Base-by-base conservation (phyloP, 1,140 invertebrate species). In the Argopecten irradians region DNA sequence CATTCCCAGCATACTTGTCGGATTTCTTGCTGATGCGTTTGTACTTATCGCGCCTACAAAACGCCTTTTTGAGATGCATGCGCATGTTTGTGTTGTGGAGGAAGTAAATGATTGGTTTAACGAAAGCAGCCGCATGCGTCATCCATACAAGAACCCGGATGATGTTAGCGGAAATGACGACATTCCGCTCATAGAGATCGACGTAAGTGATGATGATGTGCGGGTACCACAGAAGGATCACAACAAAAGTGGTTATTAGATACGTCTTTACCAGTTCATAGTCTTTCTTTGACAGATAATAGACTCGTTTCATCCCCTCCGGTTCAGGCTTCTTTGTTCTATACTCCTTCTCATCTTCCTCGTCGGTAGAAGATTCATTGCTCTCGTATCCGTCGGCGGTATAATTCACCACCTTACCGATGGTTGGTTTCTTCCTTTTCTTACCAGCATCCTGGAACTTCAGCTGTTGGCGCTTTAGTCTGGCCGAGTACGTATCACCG, bases 361-460 rank as follows among this genome's bases (percentile, higher is more conserved):
- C 89, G 32, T 92, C 91, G 36, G 87, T 89, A 2, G 90, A 91
- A 33, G 89, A 91, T 34, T 90, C 89, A 34, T 90, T 90, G 3
- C 82, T 39, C 19, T 85, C 86, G 82, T 90, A 90, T 34, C 88
- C 89, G 34, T 89, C 85, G 19, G 90, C 84, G 19, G 84, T 84
- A 34, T 82, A 86, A 32, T 83, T 84, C 16, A 83, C 83, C 43
- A 89, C 85, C 34, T 88, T 87, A 34, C 90, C 89, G 28, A 92
- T 87, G 14, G 83, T 88, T 16, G 92, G 92, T 89, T 91, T 92
- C 14, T 88, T 87, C 13, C 82, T 84, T 71, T 83, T 91, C 36
- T 84, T 85, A n/a, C 90, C 92, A 0, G 90, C 92, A 43, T 89
- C 90, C 28, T 91, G 87, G 84, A 92, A 91, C 46, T 90, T 92